Evolutionary conservation across 2,888 invertebrate species (phyloP).

Genomic region (Ditylenchus weischeri): DNA sequence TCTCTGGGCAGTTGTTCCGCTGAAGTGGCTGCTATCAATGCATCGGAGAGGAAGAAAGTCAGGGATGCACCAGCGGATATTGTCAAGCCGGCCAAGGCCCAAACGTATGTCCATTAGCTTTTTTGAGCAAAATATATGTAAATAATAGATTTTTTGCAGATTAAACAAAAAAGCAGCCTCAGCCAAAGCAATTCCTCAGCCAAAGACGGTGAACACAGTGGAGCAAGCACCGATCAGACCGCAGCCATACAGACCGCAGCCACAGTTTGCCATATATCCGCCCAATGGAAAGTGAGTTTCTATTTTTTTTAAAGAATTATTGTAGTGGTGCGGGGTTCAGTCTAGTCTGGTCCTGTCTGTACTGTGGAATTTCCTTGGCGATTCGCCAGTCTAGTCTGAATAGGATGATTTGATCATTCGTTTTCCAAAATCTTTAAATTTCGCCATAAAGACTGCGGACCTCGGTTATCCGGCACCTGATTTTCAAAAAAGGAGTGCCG

Average conservation of each 20-base stretch:
- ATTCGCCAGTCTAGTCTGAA: no score
- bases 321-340: no score
- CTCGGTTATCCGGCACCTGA: no score
- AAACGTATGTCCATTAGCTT: constrained; percentile 1
- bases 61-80: constrained; percentile 24
- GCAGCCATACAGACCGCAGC: constrained; percentile 44
- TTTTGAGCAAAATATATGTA: neutral
- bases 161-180: neutral
- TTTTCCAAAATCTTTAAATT: no score
- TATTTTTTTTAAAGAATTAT: no score
- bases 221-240: constrained; percentile 23
- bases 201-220: neutral
- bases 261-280: constrained; percentile 38
- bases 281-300: constrained; percentile 9
- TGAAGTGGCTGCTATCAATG: constrained; percentile 57
- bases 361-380: no score
- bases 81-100: constrained; percentile 24
- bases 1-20: constrained; percentile 55
- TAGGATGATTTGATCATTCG: no score
- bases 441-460: no score
- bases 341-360: no score
- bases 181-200: neutral
- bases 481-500: no score
- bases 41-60: constrained; percentile 30
- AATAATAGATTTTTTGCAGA: neutral